Evolutionary conservation across 2,113 vertebrate species (phyloP), one percentile per base, ranked within the genome.

Genomic region (Scalopus aquaticus): DNA sequence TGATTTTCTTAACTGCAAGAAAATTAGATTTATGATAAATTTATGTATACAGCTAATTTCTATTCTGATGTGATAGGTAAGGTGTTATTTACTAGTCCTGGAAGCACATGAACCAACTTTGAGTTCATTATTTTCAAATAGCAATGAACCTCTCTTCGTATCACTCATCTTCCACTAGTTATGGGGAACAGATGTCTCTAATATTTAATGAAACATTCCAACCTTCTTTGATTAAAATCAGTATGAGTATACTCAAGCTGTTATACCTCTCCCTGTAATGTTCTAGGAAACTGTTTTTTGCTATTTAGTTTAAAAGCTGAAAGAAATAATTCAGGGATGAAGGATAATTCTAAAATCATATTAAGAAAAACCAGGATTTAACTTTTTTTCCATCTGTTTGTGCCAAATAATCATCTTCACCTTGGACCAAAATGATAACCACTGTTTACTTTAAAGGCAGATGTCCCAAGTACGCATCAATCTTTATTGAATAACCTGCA

Each of bases 221-320:
- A 69, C 83, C 49, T 92, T 93, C 49, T 83, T 46, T 80, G 13
- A 77, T 72, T 85, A 93, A 85, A 83, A 92, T 78, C 46, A 60
- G 26, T 62, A 60, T 74, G 17, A 56, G 67, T 80, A 81, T 20
- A 79, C 16, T 74, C 78, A 28, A 86, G 91, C 54, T 86, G 62
- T 22, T n/a, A 42, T 39, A 79, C 26, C 6, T 9, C 9, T 77
- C 30, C 26, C 30, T 24, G 17, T 70, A 92, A 95, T 84, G 44
- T 42, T 78, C 64, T 46, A 78, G 22, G 4, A 46, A 77, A 24
- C 77, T 77, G n/a, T 22, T 44, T 80, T 44, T 73, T 88, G 37
- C 65, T 70, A 64, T 24, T 82, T 81, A 69, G 19, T n/a, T 86
- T 93, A 44, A 79, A 39, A 17, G 72, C 42, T 30, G 20, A 76